A percentile compares a stretch with the other conserved stretches of the same genome.
Evolutionary conservation across 2,113 vertebrate genomes (phyloP).

Genomic region (Odocoileus virginianus): DNA sequence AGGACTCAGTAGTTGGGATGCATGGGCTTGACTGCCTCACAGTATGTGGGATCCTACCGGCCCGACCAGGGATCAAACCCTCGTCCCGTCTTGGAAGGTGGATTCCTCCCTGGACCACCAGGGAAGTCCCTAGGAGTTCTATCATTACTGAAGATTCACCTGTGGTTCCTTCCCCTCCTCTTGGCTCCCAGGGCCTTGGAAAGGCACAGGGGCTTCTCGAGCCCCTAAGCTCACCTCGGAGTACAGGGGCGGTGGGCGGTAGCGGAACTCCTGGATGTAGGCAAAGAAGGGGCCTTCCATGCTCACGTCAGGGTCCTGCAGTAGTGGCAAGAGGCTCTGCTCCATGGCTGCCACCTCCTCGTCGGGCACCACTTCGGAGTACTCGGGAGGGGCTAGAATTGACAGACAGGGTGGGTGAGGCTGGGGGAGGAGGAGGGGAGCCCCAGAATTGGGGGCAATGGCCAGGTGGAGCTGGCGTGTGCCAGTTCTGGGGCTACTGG

Average conservation of each 20-base stretch:
- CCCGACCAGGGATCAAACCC: not conserved
- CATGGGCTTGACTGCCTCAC: not conserved
- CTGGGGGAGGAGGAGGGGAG: fast-evolving
- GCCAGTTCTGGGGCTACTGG: not conserved
- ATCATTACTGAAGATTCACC: not conserved
- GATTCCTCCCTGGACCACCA: not conserved
- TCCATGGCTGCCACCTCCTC: slow-evolving; percentile 73
- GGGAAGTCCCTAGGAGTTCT: not conserved
- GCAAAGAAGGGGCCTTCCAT: slow-evolving; percentile 88
- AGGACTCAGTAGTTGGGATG: not conserved
- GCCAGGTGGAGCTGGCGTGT: not conserved
- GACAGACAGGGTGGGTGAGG: not conserved
- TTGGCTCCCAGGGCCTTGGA: not conserved
- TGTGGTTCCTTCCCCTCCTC: not conserved
- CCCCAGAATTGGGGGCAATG: too few species aligned
- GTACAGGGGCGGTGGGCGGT: slow-evolving; percentile 92
- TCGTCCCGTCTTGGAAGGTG: not conserved
- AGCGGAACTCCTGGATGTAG: slow-evolving; percentile 94
- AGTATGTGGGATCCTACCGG: not conserved
- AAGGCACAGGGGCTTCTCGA: not conserved
- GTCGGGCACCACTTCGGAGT: slow-evolving; percentile 87
- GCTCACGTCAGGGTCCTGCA: slow-evolving; percentile 74
- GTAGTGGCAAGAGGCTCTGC: slow-evolving; percentile 64
- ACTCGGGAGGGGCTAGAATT: slow-evolving; percentile 91
- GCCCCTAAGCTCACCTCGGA: slow-evolving; percentile 85